phyloP scores from a whole-genome alignment of 2,797 vertebrate species.

The Momotus momota region DNA sequence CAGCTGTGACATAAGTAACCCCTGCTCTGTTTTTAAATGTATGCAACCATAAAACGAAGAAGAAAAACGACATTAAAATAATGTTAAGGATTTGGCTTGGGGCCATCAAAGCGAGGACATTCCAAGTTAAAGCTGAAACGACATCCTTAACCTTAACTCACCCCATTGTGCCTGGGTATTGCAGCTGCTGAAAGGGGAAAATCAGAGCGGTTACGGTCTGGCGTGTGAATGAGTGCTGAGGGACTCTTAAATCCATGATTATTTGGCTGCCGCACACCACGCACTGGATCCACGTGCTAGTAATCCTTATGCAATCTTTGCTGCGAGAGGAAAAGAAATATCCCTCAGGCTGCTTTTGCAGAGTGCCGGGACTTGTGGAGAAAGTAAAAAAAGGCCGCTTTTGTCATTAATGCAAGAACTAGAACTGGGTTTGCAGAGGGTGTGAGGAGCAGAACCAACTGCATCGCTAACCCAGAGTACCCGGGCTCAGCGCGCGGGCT shows the following conservation, averaged over 20 bases:
- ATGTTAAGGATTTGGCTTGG: slow-evolving; percentile 73
- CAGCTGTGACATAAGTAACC: slow-evolving; percentile 82
- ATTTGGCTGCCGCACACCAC: slow-evolving; percentile 73
- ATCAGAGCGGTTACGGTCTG: slow-evolving; percentile 72
- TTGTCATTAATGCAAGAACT: not conserved
- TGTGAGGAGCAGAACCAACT: not conserved
- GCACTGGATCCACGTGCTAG: slow-evolving; percentile 66
- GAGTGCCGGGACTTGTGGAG: not conserved
- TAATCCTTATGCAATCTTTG: slow-evolving; percentile 66
- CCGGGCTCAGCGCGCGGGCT: rapidly evolving
- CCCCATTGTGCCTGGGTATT: slow-evolving; percentile 62
- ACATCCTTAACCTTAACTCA: slow-evolving; percentile 75
- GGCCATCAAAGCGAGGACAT: slow-evolving; percentile 76
- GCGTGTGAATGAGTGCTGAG: slow-evolving; percentile 73
- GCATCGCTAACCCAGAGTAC: not conserved
- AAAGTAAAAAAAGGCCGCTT: not conserved
- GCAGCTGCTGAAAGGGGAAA: slow-evolving; percentile 76
- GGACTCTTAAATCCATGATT: slow-evolving; percentile 76
- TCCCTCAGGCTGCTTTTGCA: slow-evolving; percentile 13
- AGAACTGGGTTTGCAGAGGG: not conserved
- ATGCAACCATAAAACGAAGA: slow-evolving; percentile 80
- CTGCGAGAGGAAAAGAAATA: slow-evolving; percentile 25
- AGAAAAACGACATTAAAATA: slow-evolving; percentile 70
- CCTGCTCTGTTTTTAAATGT: slow-evolving; percentile 73
- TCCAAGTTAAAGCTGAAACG: slow-evolving; percentile 72